Conservation (phyloP, 2,888 invertebrate genomes). For the Brenthis hecate region DNA sequence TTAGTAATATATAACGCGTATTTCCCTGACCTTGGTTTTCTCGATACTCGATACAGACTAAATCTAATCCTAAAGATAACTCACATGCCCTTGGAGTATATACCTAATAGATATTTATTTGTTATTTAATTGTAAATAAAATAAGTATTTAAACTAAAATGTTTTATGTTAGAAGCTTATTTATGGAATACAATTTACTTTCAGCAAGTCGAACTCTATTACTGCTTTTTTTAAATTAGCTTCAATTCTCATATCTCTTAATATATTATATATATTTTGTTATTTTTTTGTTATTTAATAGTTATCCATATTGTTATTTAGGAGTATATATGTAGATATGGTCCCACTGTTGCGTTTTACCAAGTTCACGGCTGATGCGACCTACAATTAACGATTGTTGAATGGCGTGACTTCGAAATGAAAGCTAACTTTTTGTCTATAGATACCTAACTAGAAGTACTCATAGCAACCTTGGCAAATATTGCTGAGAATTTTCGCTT, state of each 20-base stretch:
- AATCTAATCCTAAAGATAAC: not conserved
- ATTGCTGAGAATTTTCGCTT: constrained; percentile 14
- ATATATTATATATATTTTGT: no score
- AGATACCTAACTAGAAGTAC: constrained; percentile 10
- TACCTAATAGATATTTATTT: not conserved
- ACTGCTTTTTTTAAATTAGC: no score
- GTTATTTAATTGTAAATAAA: not conserved
- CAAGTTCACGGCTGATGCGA: constrained; percentile 22
- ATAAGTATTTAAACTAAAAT: not conserved
- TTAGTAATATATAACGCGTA: constrained; percentile 1
- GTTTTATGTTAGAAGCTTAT: no score
- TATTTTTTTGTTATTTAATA: no score
- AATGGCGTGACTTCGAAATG: constrained; percentile 7
- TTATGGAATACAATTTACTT: no score
- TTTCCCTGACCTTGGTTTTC: constrained; percentile 4
- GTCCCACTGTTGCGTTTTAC: not conserved
- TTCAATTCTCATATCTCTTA: no score
- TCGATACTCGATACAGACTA: not conserved
- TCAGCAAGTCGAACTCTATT: no score
- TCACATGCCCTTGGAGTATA: not conserved
- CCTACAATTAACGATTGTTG: constrained; percentile 4
- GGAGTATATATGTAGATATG: no score
- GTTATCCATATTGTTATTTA: no score
- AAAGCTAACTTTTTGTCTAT: constrained; percentile 15
- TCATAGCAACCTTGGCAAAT: constrained; percentile 21